Conservation (phyloP, 30 jellyfish, hydroid and myxozoan species). For the Turritopsis rubra region DNA sequence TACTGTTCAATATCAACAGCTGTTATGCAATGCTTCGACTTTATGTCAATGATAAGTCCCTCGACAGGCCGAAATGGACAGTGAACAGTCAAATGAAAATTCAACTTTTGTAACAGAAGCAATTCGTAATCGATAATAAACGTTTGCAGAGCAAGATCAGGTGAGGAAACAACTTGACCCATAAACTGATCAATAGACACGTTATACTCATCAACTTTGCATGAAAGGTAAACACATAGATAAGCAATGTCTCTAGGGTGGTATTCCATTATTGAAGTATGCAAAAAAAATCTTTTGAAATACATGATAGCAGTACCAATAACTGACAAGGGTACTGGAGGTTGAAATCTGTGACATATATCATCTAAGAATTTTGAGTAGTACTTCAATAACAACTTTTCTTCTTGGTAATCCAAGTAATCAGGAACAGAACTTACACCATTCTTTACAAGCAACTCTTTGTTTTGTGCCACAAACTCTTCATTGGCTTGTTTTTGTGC, state of each 20-base stretch:
- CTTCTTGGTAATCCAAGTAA: conserved; percentile 21
- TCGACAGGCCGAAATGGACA: conserved; percentile 82
- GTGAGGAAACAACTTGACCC: conserved; percentile 61
- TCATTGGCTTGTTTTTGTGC: conserved; percentile 9
- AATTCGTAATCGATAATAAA: conserved; percentile 75
- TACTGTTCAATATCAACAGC: conserved; percentile 49
- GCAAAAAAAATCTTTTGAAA: conserved; percentile 69
- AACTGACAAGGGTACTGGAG: conserved; percentile 81
- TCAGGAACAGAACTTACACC: not conserved
- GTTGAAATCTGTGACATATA: conserved; percentile 61
- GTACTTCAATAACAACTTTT: conserved; percentile 12
- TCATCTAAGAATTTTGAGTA: conserved; percentile 40
- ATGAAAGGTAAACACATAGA: conserved; percentile 70
- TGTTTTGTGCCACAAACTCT: not conserved
- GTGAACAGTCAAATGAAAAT: conserved; percentile 85
- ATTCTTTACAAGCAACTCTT: not conserved
- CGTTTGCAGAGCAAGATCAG: conserved; percentile 33
- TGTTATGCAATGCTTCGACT: conserved; percentile 31
- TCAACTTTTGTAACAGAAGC: conserved; percentile 70
- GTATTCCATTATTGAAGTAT: conserved; percentile 81
- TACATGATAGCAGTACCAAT: conserved; percentile 69
- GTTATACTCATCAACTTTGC: conserved; percentile 91
- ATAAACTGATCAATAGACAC: conserved; percentile 84
- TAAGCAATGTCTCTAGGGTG: conserved; percentile 88
- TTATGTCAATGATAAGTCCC: conserved; percentile 80